Base-by-base conservation (phyloP, 2,797 vertebrate species). In the Halcyon smyrnensis region DNA sequence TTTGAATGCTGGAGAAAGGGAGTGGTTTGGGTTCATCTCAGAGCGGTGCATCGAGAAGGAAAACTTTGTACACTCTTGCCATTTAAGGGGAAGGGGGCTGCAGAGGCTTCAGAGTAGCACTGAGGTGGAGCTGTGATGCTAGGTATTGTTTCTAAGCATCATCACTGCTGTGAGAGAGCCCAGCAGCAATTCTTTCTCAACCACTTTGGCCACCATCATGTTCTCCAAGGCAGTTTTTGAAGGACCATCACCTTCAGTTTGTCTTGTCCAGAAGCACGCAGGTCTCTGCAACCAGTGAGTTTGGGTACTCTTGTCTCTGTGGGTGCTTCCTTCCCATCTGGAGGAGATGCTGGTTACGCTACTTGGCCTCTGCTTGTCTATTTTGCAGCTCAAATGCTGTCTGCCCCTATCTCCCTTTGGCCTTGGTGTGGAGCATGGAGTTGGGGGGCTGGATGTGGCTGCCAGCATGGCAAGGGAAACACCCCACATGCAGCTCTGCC, bases 391-490 rank as follows among this genome's bases (percentile, higher is more conserved):
- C 25, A 60, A 18, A 75, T 3, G 1, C 41, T 59, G 17, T 36
- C 30, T 79, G 57, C 2, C 9, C 15, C 7, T 30, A 16, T 78
- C 18, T 91, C 24, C 20, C 23, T 50, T 68, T 62, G 27, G 43
- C 36, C 15, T 68, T 0, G 0, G 16, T 11, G 16, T 39, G 60
- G 53, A 84, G 68, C 54, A 28, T 1, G 9, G 51, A 39, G 28
- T 24, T 41, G 32, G 23, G 45, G 24, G 6, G 39, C 60, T 80
- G 45, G n/a, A 93, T 36, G 57, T 39, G 51, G 9, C 71, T 34
- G 45, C 34, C 1, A 0, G 5, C 8, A 0, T 48, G 36, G 60
- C 21, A 6, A 18, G n/a, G 34, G 12, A 64, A 43, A 8, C 36
- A 16, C 34, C 39, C 17, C 34, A 16, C 9, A 1, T 83, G 21